These are phyloP conservation scores for Scatophagus argus DNA, from an alignment of 2,113 vertebrate species.

Conservation along the genomic window DNA sequence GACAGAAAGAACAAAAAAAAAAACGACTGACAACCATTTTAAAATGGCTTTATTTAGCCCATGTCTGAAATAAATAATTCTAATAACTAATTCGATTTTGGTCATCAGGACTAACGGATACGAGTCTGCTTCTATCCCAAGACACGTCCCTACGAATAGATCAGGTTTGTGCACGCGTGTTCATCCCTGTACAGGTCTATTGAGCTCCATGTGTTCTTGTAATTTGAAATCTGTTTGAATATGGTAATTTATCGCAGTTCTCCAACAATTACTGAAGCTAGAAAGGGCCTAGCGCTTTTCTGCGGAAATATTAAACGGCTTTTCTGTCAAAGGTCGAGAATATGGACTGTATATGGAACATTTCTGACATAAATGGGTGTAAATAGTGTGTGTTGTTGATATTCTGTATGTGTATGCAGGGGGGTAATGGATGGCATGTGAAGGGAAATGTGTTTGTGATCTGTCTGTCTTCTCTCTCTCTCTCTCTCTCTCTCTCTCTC, in stretches of 20 bases:
- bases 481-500: not conserved
- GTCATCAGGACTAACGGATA: not conserved
- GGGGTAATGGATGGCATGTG: constrained; percentile 23
- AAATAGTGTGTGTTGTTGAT: constrained; percentile 4
- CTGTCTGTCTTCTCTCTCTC: constrained; percentile 8
- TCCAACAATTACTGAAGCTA: not conserved
- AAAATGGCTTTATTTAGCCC: not conserved
- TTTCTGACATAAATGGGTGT: not conserved
- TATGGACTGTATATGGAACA: not conserved
- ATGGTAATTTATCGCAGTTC: not conserved
- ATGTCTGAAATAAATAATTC: not conserved
- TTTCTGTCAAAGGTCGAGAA: constrained; percentile 23
- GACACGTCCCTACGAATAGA: not conserved
- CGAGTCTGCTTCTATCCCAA: not conserved
- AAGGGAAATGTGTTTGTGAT: constrained; percentile 30
- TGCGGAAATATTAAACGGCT: not conserved
- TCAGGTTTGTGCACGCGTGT: constrained; percentile 14
- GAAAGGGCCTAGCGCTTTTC: not conserved
- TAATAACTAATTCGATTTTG: not conserved
- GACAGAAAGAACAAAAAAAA: not conserved
- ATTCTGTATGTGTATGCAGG: not conserved
- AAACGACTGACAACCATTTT: not conserved
- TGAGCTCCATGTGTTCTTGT: not conserved
- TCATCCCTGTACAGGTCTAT: not conserved
- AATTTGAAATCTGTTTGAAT: not conserved